phyloP scores from a whole-genome alignment of 2,888 invertebrate species.

The Candidula unifasciata region DNA sequence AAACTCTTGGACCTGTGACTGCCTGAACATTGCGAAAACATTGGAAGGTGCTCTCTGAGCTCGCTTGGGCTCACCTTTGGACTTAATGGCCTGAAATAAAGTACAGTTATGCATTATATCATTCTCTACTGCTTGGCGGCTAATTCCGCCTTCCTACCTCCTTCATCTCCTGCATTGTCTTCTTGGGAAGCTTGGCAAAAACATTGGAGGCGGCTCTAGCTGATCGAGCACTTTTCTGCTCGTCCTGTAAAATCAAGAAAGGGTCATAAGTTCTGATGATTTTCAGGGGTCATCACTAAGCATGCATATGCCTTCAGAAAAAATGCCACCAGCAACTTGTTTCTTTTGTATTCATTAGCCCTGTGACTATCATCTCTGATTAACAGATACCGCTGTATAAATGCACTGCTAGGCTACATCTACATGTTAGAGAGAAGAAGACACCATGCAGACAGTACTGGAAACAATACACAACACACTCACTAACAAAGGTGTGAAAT shows the following conservation, averaged over 20 bases:
- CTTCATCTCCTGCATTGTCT: constrained; percentile 80
- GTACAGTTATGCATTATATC: constrained; percentile 23
- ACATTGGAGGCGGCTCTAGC: constrained; percentile 79
- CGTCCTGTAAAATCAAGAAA: constrained; percentile 45
- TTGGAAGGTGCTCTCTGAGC: constrained; percentile 78
- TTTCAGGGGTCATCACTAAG: not conserved
- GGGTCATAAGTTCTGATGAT: constrained; percentile 23
- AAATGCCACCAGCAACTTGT: not conserved
- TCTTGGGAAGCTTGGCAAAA: constrained; percentile 79
- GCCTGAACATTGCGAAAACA: constrained; percentile 80
- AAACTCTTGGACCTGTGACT: constrained; percentile 80
- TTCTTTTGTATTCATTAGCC: not conserved
- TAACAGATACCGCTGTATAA: too few species aligned
- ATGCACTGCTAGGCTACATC: too few species aligned
- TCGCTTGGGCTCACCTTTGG: constrained; percentile 58
- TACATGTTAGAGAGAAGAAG: too few species aligned
- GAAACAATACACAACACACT: too few species aligned
- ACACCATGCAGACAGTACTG: too few species aligned
- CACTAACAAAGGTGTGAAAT: too few species aligned
- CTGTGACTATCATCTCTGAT: too few species aligned
- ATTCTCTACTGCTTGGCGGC: constrained; percentile 36
- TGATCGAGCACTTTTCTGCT: constrained; percentile 60
- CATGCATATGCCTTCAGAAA: constrained; percentile 33
- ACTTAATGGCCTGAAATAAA: constrained; percentile 55
- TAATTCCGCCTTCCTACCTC: constrained; percentile 71